Evolutionary conservation across 2,113 vertebrate genomes (phyloP).

Genomic region (Gadus macrocephalus): DNA sequence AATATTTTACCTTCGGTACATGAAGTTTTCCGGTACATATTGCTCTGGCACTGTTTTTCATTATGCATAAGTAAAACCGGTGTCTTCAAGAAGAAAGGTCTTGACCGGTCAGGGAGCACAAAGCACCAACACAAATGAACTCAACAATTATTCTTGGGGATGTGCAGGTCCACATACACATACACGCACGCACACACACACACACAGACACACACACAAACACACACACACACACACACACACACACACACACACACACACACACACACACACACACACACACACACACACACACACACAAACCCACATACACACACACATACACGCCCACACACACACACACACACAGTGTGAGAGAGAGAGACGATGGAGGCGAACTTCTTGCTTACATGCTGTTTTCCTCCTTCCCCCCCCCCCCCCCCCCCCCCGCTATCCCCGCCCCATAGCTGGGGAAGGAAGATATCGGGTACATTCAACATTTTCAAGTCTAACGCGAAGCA

Average conservation of each 20-base stretch:
- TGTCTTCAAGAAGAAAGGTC: neutral
- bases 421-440: too few relatives aligned
- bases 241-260: neutral
- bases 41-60: neutral
- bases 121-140: too few relatives aligned
- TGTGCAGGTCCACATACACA: neutral
- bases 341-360: neutral
- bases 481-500: slow-evolving; percentile 27
- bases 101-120: neutral
- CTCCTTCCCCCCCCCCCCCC: slow-evolving; percentile 1
- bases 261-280: neutral
- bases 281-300: neutral
- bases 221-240: neutral
- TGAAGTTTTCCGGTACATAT: too few relatives aligned
- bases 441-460: slow-evolving; percentile 30
- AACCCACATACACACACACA: slow-evolving; percentile 8
- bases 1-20: too few relatives aligned
- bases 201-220: neutral
- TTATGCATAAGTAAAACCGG: neutral
- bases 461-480: slow-evolving; percentile 47
- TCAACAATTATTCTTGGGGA: neutral
- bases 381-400: slow-evolving; percentile 32
- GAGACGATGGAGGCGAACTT: neutral
- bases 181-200: neutral
- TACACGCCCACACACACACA: slow-evolving; percentile 10